These are phyloP conservation scores for Labeo calbasu DNA, from an alignment of 2,797 vertebrate species.

Conservation along the genomic window DNA sequence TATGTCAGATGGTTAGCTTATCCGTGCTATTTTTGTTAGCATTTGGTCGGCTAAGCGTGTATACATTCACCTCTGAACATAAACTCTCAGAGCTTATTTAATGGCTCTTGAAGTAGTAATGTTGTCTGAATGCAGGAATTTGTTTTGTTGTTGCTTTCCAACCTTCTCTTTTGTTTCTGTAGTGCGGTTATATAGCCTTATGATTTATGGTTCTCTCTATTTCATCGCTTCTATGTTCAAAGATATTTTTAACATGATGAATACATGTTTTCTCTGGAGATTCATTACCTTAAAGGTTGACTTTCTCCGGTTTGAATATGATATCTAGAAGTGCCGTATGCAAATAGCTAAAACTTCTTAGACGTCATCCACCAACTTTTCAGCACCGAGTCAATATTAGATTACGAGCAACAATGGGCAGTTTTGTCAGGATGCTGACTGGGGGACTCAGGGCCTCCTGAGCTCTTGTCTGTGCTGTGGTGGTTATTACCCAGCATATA, in stretches of 20 bases:
- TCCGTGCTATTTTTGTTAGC: slow-evolving; percentile 1
- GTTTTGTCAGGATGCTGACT: slow-evolving; percentile 62
- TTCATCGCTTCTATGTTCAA: background rate
- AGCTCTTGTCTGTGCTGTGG: slow-evolving; percentile 51
- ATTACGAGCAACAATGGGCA: slow-evolving; percentile 70
- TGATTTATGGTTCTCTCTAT: slow-evolving; percentile 9
- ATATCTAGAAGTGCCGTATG: slow-evolving; percentile 29
- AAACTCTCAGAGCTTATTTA: background rate
- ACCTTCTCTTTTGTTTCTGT: slow-evolving; percentile 9
- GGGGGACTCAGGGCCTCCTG: slow-evolving; percentile 50
- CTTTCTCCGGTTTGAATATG: slow-evolving; percentile 6
- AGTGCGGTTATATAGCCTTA: slow-evolving; percentile 23
- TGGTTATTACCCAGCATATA: slow-evolving; percentile 63
- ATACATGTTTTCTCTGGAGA: background rate
- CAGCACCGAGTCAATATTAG: slow-evolving; percentile 61
- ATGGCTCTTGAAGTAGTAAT: background rate
- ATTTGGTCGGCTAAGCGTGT: background rate
- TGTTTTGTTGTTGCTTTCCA: slow-evolving; percentile 35
- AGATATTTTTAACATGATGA: background rate
- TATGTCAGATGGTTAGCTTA: background rate
- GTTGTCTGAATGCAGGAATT: background rate
- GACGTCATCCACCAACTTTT: slow-evolving; percentile 52
- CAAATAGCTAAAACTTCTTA: slow-evolving; percentile 30
- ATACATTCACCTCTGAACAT: background rate
- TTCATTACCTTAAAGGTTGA: background rate